Evolutionary conservation across 2,113 vertebrate genomes (phyloP).

Genomic region (Hippocampus guttulatus): DNA sequence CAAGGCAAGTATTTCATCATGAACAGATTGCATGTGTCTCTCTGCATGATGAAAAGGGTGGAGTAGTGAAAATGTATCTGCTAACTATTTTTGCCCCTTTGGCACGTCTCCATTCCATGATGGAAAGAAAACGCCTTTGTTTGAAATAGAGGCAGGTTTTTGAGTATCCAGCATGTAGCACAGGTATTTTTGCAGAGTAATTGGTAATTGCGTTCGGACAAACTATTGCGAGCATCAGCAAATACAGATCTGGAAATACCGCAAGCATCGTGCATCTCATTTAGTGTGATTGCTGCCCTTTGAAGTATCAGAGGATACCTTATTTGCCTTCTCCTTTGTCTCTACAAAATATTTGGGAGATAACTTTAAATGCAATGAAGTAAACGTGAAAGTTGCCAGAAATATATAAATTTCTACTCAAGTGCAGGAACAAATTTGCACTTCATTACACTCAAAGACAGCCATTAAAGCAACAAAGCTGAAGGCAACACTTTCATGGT

Average conservation of each 20-base stretch:
- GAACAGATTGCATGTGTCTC: background rate
- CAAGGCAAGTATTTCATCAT: background rate
- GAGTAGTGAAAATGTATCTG: conserved; percentile 16
- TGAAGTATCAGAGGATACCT: background rate
- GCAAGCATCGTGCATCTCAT: conserved; percentile 20
- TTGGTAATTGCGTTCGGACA: conserved; percentile 40
- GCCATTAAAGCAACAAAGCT: background rate
- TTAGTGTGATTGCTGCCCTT: conserved; percentile 7
- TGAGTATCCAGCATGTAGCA: conserved; percentile 57
- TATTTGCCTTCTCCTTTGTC: background rate
- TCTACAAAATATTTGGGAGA: background rate
- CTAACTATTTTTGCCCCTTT: conserved; percentile 36
- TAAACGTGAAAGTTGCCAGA: too few species aligned
- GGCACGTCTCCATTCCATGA: conserved; percentile 17
- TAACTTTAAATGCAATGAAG: background rate
- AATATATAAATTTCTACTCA: too few species aligned
- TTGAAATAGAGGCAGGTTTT: conserved; percentile 8
- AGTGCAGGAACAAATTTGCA: too few species aligned
- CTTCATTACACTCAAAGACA: background rate
- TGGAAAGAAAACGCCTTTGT: conserved; percentile 33
- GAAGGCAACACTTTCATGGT: conserved; percentile 4
- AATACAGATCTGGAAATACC: conserved; percentile 45
- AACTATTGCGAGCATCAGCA: conserved; percentile 50
- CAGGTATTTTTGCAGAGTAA: conserved; percentile 36
- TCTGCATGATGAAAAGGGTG: conserved; percentile 38